Evolutionary conservation across 2,797 vertebrate genomes (phyloP), one percentile per base, ranked within the genome.

Genomic region (Trachurus trachurus): DNA sequence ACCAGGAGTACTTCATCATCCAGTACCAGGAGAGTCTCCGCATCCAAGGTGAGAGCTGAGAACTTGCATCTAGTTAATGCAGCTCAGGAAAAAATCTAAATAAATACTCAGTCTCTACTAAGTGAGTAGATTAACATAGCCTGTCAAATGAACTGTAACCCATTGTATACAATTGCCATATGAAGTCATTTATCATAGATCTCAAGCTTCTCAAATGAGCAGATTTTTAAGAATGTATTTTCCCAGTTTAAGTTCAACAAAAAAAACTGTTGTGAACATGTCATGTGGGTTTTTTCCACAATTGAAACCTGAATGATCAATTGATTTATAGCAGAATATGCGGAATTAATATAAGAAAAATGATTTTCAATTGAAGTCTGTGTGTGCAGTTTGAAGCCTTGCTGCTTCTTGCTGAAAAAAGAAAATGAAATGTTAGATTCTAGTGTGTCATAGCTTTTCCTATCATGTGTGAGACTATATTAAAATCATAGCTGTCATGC

Each of bases 1-100:
- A 97, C 2, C 98, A 99, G 85, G 98, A 99, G 78, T 99, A 98
- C 82, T 99, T 99, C 92, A 99, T 99, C 92, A 99, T 99, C 90
- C 98, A 99, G 92, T 99, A 99, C 88, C 98, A 99, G 90, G 98
- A 99, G 93, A 99, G 97, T 91, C 95, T 99, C 82, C 94, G 97
- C 66, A 96, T 99, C 82, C 98, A 99, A 93, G 98, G 98, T 99
- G 85, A 87, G 94, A 42, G 0, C 90, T 92, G 17, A 90, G 86
- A 9, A 72, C 95, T 2, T n/a, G 29, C 37, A 12, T 47, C n/a
- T 26, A 1, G 6, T 57, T n/a, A 6, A 4, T 19, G 1, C 21
- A 42, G 12, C 56, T 3, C 9, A 1, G 10, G 8, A 3, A 52
- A 66, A 16, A 19, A 47, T 50, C 54, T 29, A 49, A 52, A 44